phyloP scores from a whole-genome alignment of 2,113 vertebrate species.

The Campylomormyrus tamandua region DNA sequence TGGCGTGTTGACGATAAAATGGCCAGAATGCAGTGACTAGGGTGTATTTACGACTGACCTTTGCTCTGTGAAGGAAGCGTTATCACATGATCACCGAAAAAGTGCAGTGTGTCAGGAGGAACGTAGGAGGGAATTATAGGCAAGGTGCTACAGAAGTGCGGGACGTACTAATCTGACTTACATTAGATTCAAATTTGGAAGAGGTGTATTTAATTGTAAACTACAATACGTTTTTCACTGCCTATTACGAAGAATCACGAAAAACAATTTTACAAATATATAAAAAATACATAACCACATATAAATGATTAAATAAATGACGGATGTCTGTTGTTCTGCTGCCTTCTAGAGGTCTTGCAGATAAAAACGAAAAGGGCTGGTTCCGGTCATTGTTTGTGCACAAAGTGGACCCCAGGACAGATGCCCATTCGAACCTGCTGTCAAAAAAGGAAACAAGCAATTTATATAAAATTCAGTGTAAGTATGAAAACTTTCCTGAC shows the following conservation, averaged over 20 bases:
- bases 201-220: not conserved
- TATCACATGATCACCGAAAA: constrained; percentile 5
- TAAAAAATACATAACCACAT: not conserved
- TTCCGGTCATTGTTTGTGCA: constrained; percentile 85
- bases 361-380: constrained; percentile 75
- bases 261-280: not conserved
- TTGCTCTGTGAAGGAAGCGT: constrained; percentile 35
- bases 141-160: not conserved
- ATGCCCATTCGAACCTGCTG: constrained; percentile 90
- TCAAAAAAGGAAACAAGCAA: constrained; percentile 91
- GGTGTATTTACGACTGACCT: constrained; percentile 34
- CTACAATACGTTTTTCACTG: not conserved
- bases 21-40: not conserved
- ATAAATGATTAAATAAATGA: not conserved
- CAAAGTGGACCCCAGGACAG: constrained; percentile 86
- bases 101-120: not conserved
- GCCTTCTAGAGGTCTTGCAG: constrained; percentile 68
- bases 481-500: constrained; percentile 15
- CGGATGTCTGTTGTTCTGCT: constrained; percentile 21
- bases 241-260: not conserved
- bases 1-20: not conserved
- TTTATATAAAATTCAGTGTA: constrained; percentile 95
- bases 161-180: not conserved
- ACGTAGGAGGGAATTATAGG: not conserved
- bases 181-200: not conserved